Base-by-base conservation (phyloP, 2,113 vertebrate genomes). In the Pelodiscus sinensis region DNA sequence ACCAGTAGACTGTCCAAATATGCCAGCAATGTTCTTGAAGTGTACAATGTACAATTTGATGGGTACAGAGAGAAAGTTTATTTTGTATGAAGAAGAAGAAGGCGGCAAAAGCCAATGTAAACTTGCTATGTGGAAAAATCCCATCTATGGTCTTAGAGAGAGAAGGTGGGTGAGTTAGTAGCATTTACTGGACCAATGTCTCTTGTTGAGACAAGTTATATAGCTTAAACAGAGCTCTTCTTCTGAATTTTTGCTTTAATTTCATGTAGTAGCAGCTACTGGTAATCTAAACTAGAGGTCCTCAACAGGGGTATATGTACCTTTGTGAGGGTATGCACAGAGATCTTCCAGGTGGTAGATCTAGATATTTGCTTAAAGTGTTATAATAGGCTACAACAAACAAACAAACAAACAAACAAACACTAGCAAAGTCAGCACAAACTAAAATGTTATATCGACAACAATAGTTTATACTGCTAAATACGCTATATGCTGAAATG, bases 181-280 rank as follows among this genome's bases (percentile, higher is more conserved):
- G 7, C 31, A 31, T 65, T 65, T 65, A 65, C 8, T 65, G 62
- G 62, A n/a, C 16, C 31, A n/a, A 68, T 31, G n/a, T 68, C 62
- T 68, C 31, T 68, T 68, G 31, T 8, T 31, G 16, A 68, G 31
- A 68, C 3, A 68, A n/a, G 29, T 19, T 18, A 68, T 19, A n/a
- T 14, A 68, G 62, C 8, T n/a, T 16, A 68, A 8, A 19, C 7
- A 68, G 62, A 68, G 62, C 16, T 44, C 44, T 44, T 68, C 31
- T 68, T 68, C 62, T 68, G 62, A 16, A n/a, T 68, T 18, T 68
- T 16, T 68, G n/a, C 31, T 68, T 31, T 68, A 68, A 79, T 2
- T 4, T 52, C 22, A 8, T 87, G 16, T 8, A 80, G 75, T 80
- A 0, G 0, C 18, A 83, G 6, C 4, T 22, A 60, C 13, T 68